Conservation (phyloP, 2,797 vertebrate genomes). For the Gallinago stenura region DNA sequence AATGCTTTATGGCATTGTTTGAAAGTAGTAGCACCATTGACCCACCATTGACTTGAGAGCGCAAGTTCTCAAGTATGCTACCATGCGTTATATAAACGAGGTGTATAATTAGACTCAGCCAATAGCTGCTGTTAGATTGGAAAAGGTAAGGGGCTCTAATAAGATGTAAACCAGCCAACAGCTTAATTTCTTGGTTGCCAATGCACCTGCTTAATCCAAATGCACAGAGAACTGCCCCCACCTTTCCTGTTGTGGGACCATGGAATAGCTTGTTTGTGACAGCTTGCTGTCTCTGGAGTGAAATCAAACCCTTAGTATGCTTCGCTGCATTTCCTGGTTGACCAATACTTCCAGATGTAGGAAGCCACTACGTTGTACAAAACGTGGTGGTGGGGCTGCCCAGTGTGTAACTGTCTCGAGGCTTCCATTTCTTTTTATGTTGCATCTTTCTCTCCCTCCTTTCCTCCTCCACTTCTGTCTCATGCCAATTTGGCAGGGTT, state of each 20-base stretch:
- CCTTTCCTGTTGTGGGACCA: neutral
- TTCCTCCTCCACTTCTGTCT: neutral
- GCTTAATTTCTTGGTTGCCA: neutral
- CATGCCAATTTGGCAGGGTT: fast-evolving
- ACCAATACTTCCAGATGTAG: neutral
- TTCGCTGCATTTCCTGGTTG: neutral
- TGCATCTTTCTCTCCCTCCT: neutral
- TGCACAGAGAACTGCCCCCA: neutral
- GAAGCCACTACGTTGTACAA: neutral
- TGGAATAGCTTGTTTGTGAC: neutral
- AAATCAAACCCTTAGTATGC: neutral
- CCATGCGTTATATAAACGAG: neutral
- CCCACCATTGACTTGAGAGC: neutral
- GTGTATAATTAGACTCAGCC: neutral
- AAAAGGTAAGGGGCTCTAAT: neutral
- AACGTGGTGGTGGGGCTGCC: neutral
- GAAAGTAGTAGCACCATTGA: neutral
- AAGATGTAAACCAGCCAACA: neutral
- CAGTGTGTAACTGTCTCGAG: neutral
- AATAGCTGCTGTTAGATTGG: conserved; percentile 10
- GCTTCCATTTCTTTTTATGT: neutral
- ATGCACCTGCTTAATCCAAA: neutral
- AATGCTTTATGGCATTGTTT: neutral
- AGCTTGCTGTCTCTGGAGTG: neutral
- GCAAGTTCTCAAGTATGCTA: neutral